Evolutionary conservation across 2,797 vertebrate genomes (phyloP), one percentile per base, ranked within the genome.

Genomic region (Epinephelus awoara): DNA sequence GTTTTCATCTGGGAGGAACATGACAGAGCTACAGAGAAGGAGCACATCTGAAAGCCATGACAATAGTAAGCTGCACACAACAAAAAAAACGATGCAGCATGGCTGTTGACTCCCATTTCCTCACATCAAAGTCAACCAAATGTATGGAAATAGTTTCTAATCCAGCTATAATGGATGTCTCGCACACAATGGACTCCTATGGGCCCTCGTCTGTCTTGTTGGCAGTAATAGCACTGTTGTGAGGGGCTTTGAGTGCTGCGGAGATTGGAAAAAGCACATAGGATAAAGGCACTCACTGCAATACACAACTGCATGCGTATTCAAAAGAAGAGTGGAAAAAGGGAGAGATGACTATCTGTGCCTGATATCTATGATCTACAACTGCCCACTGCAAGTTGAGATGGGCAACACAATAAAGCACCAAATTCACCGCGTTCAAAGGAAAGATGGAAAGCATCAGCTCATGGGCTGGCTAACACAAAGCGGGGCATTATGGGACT

Each of bases 71-170:
- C 72, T 72, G 59, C 69, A 85, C 68, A 80, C 65, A 66, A 38
- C 56, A 82, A 68, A 80, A 80, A 73, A 46, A 49, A 67, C 66
- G 15, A 19, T 14, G 25, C 40, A 51, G 55, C 47, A 52, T 6
- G 50, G 34, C 61, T 78, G 62, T 52, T 70, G 79, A 79, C 69
- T 82, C 50, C 59, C 57, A 80, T 89, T 89, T 86, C 81, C 80
- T 78, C 29, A 73, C 83, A 90, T 91, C 80, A 90, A 88, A 91
- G 88, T 80, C 75, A 58, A 67, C 46, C 81, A 83, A 91, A 88
- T 80, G 75, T 84, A 89, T 84, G 83, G 84, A 92, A 91, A 92
- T 77, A 74, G 74, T 89, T 82, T 85, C 69, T 79, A 80, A 87
- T 90, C 75, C 84, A 72, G 59, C 79, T 69, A 56, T 88, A 93